phyloP scores from a whole-genome alignment of 2,113 vertebrate species.

The Hepsetus odoe region DNA sequence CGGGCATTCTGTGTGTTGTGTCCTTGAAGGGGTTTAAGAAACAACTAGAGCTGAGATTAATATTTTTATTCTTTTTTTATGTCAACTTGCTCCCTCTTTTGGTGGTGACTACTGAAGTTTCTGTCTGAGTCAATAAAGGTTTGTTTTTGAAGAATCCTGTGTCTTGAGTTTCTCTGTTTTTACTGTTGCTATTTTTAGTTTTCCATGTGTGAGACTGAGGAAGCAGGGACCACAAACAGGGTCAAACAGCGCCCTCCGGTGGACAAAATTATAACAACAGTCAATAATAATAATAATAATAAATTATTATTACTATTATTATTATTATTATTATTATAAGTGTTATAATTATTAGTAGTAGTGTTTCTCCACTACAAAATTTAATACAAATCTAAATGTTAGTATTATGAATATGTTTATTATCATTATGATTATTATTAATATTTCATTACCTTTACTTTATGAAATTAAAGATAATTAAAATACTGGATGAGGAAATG shows the following conservation, averaged over 20 bases:
- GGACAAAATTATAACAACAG: too few species aligned
- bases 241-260: neutral
- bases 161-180: neutral
- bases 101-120: constrained; percentile 85
- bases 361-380: too few species aligned
- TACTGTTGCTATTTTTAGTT: neutral
- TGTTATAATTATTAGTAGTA: too few species aligned
- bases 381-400: too few species aligned
- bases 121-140: constrained; percentile 93
- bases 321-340: neutral
- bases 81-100: constrained; percentile 70
- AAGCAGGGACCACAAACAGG: neutral
- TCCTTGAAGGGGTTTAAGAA: constrained; percentile 19
- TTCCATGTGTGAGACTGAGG: neutral
- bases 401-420: too few species aligned
- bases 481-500: too few species aligned
- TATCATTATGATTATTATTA: too few species aligned
- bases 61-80: constrained; percentile 40
- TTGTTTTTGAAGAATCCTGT: constrained; percentile 8
- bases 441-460: too few species aligned
- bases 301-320: too few species aligned
- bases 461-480: too few species aligned
- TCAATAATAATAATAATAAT: too few species aligned
- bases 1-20: constrained; percentile 50
- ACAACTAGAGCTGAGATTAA: neutral